These are phyloP conservation scores for Sandelia bainsii DNA, from an alignment of 2,797 vertebrate genomes.

Conservation along the genomic window DNA sequence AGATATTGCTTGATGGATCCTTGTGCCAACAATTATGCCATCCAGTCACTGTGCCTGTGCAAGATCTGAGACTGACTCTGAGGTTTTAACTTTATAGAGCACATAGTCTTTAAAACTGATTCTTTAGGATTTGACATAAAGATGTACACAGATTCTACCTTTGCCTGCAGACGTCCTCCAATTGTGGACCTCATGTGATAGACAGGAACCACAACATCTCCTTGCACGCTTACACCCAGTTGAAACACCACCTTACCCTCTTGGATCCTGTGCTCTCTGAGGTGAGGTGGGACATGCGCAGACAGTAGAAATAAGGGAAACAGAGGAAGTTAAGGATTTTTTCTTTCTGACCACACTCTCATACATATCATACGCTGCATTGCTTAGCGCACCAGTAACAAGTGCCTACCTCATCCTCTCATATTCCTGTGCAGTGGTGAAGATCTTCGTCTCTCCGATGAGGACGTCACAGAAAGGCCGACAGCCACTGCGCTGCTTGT, in stretches of 20 bases:
- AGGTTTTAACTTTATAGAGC: no score
- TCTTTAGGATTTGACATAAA: background rate
- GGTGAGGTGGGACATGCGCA: background rate
- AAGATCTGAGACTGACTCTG: no score
- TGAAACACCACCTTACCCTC: slow-evolving; percentile 95
- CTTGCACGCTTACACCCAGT: slow-evolving; percentile 93
- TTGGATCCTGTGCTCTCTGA: slow-evolving; percentile 94
- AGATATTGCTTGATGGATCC: background rate
- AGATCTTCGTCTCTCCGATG: slow-evolving; percentile 96
- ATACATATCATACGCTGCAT: background rate
- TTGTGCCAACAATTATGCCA: background rate
- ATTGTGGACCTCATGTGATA: slow-evolving; percentile 98
- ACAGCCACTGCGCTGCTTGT: slow-evolving; percentile 98
- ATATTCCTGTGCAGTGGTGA: slow-evolving; percentile 95
- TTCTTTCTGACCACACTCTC: background rate
- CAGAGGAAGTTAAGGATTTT: background rate
- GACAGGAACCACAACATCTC: slow-evolving; percentile 94
- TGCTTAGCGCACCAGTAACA: background rate
- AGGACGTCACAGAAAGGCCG: slow-evolving; percentile 97
- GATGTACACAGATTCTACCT: slow-evolving; percentile 82
- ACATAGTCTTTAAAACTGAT: background rate
- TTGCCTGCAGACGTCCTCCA: slow-evolving; percentile 96
- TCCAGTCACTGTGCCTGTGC: no score
- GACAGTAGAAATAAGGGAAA: background rate
- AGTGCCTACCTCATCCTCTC: slow-evolving; percentile 94